Conservation (phyloP, 2,888 invertebrate genomes). For the Mythimna vitellina region DNA sequence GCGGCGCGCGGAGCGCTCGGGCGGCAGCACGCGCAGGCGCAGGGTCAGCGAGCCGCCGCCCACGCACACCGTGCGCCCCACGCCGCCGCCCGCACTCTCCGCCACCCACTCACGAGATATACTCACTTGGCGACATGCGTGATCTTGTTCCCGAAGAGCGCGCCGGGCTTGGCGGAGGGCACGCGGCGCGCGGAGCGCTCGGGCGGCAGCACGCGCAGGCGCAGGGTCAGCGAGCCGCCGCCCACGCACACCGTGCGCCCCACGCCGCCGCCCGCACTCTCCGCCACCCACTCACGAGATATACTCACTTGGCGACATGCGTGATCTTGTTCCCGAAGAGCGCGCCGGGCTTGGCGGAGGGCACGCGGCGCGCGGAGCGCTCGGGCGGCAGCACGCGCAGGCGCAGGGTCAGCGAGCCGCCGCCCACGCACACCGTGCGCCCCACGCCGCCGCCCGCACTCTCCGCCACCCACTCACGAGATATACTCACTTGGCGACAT, state of each 20-base stretch:
- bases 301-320: slow-evolving; percentile 95
- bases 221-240: slow-evolving; percentile 93
- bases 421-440: slow-evolving; percentile 93
- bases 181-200: slow-evolving; percentile 96
- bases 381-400: slow-evolving; percentile 96
- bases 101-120: slow-evolving; percentile 33
- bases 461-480: slow-evolving; percentile 67
- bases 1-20: slow-evolving; percentile 95
- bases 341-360: slow-evolving; percentile 96
- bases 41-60: slow-evolving; percentile 94
- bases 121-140: slow-evolving; percentile 96
- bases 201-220: slow-evolving; percentile 95
- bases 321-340: slow-evolving; percentile 97
- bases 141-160: slow-evolving; percentile 97
- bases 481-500: slow-evolving; percentile 95
- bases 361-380: slow-evolving; percentile 95
- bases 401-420: slow-evolving; percentile 93
- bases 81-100: slow-evolving; percentile 82
- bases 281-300: slow-evolving; percentile 59
- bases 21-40: slow-evolving; percentile 95
- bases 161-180: slow-evolving; percentile 96
- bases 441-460: slow-evolving; percentile 82
- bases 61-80: slow-evolving; percentile 92
- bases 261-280: slow-evolving; percentile 82
- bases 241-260: slow-evolving; percentile 93